Conservation (phyloP, 2,113 vertebrate genomes). For the Aramus guarauna region DNA sequence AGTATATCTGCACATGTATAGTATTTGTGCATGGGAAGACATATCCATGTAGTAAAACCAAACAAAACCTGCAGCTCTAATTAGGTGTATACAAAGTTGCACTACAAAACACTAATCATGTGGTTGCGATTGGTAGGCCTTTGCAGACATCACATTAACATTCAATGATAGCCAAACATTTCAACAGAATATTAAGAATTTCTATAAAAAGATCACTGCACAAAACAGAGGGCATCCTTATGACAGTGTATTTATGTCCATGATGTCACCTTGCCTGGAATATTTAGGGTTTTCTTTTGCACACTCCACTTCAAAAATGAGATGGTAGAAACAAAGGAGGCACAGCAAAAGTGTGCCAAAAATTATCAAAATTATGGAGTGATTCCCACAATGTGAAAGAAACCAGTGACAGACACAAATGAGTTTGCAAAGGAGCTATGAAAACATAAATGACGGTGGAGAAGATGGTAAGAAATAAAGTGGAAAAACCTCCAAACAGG, state of each 20-base stretch:
- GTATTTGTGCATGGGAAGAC: not conserved
- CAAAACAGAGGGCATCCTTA: not conserved
- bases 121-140: not conserved
- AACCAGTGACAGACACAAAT: not conserved
- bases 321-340: not conserved
- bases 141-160: rapidly evolving
- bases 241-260: not conserved
- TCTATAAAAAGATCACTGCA: not conserved
- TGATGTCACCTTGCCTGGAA: not conserved
- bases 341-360: not conserved
- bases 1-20: not conserved
- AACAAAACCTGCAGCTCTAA: not conserved
- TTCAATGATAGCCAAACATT: not conserved
- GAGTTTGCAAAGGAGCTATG: not conserved
- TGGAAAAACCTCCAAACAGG: rapidly evolving
- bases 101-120: not conserved
- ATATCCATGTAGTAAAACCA: not conserved
- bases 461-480: not conserved
- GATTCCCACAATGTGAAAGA: not conserved
- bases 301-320: not conserved
- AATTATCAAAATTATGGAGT: not conserved
- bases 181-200: not conserved
- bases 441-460: not conserved
- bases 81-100: not conserved
- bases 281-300: not conserved